Conservation (phyloP, 2,113 vertebrate species). For the Hyperopisus bebe region DNA sequence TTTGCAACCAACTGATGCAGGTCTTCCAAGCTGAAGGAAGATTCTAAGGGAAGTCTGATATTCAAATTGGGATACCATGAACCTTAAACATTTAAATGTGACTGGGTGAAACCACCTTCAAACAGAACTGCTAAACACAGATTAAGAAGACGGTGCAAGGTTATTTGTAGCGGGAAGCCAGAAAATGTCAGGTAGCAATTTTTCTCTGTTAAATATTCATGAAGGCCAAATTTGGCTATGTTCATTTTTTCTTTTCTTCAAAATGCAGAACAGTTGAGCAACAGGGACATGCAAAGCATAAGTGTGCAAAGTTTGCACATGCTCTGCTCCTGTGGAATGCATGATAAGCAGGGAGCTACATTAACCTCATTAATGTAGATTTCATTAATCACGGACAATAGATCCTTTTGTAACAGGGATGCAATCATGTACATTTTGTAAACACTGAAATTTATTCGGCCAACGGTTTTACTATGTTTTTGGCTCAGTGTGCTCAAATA, state of each 20-base stretch:
- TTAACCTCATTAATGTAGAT: background rate
- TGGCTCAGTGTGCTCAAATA: conserved; percentile 2
- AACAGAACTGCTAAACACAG: background rate
- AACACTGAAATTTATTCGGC: conserved; percentile 1
- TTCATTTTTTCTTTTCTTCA: background rate
- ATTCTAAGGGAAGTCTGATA: background rate
- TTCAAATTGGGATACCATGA: background rate
- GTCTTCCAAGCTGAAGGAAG: background rate
- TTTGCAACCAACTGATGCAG: background rate
- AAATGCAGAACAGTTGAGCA: background rate
- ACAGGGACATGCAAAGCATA: background rate
- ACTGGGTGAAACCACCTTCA: background rate
- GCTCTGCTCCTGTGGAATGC: background rate
- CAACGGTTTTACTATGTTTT: background rate
- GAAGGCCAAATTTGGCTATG: background rate
- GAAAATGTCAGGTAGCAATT: background rate
- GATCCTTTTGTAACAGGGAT: background rate
- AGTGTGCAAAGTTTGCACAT: background rate
- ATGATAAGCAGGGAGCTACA: background rate
- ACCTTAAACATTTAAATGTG: background rate
- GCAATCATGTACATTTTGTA: background rate
- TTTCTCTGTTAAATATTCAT: background rate
- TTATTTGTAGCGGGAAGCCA: background rate
- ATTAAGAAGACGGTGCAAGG: background rate
- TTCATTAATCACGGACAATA: background rate